Conservation (phyloP, 2,888 invertebrate genomes). For the Harpalus rufipes region DNA sequence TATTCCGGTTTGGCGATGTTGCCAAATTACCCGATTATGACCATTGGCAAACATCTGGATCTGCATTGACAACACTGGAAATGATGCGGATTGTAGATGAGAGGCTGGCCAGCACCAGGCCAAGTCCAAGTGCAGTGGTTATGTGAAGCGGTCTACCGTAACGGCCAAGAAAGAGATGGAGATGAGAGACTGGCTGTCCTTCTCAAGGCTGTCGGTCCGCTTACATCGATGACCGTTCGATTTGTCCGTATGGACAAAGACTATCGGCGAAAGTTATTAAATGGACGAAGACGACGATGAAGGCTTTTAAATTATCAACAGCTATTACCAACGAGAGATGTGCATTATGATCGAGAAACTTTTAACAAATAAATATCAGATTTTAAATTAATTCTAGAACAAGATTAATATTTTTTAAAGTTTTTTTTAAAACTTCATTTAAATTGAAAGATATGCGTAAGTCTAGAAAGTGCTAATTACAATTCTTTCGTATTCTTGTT, state of each 20-base stretch:
- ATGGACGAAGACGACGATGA: neutral
- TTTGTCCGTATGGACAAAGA: constrained; percentile 11
- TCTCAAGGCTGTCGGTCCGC: constrained; percentile 47
- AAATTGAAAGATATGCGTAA: too few species aligned
- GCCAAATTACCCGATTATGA: constrained; percentile 21
- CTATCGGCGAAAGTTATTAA: constrained; percentile 5
- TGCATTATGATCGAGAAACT: too few species aligned
- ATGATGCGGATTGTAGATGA: constrained; percentile 16
- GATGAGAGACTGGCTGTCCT: constrained; percentile 32
- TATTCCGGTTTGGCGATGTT: constrained; percentile 44
- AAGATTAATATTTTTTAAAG: too few species aligned
- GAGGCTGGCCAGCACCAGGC: neutral
- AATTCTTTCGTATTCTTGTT: too few species aligned
- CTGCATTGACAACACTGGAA: constrained; percentile 32
- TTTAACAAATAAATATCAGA: too few species aligned
- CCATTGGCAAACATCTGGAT: constrained; percentile 39
- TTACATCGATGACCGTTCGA: constrained; percentile 39
- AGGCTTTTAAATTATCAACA: too few species aligned
- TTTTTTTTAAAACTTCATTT: too few species aligned
- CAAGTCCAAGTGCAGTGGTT: neutral
- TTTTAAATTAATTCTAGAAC: too few species aligned
- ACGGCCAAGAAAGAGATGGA: constrained; percentile 28
- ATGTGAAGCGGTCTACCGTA: constrained; percentile 29
- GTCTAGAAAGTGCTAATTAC: too few species aligned
- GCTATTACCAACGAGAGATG: too few species aligned